Evolutionary conservation across 1,140 invertebrate species (phyloP).

Genomic region (Leguminivora glycinivorella): DNA sequence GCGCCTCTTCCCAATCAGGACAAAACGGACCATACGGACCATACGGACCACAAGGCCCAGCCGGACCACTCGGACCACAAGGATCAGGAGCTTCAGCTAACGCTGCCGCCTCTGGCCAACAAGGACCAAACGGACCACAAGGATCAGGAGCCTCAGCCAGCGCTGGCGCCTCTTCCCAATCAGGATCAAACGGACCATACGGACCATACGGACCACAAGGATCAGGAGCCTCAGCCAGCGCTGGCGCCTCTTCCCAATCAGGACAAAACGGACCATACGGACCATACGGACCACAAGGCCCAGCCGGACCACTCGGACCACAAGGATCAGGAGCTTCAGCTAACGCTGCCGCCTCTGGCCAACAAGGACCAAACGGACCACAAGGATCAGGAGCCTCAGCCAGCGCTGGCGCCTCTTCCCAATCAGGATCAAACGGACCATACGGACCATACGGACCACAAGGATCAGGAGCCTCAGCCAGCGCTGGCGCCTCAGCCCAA

Average conservation of each 20-base stretch:
- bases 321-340: not conserved
- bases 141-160: not conserved
- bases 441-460: constrained; percentile 18
- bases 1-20: not conserved
- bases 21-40: not conserved
- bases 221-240: not conserved
- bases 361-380: not conserved
- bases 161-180: not conserved
- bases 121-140: not conserved
- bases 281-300: not conserved
- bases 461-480: constrained; percentile 3
- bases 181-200: not conserved
- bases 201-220: constrained; percentile 10
- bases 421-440: not conserved
- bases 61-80: constrained; percentile 26
- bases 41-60: not conserved
- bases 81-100: constrained; percentile 6
- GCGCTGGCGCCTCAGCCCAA: not conserved
- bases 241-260: not conserved
- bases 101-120: not conserved
- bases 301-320: not conserved
- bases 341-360: not conserved
- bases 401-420: not conserved
- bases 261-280: not conserved
- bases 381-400: not conserved